These are phyloP conservation scores for Lordiphosa andalusiaca DNA, from an alignment of 2,888 invertebrate genomes.

Conservation along the genomic window DNA sequence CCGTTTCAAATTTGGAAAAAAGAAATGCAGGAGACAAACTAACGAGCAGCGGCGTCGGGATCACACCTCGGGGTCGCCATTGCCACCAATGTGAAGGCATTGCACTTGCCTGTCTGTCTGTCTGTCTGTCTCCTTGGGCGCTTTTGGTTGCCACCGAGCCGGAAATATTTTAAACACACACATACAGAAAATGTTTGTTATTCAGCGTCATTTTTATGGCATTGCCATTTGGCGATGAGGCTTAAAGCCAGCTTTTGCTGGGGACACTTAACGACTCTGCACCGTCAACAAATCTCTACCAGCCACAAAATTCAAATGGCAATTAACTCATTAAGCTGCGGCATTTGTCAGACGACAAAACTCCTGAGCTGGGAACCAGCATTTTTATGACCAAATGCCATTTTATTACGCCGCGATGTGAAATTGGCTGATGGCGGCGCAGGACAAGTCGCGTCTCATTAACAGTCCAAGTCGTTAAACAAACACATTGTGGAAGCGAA, in stretches of 20 bases:
- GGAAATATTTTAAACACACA: conserved; percentile 57
- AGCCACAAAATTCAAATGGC: conserved; percentile 67
- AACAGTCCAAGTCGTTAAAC: conserved; percentile 70
- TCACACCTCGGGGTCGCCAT: conserved; percentile 43
- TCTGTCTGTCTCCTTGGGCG: conserved; percentile 26
- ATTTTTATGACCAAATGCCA: conserved; percentile 61
- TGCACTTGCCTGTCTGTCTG: conserved; percentile 14
- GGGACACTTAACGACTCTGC: conserved; percentile 51
- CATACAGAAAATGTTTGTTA: conserved; percentile 21
- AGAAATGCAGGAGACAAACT: conserved; percentile 38
- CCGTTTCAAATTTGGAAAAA: conserved; percentile 64
- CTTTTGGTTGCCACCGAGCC: conserved; percentile 53
- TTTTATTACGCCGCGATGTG: conserved; percentile 47
- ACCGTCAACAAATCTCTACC: conserved; percentile 59
- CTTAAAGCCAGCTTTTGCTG: conserved; percentile 16
- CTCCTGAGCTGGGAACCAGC: conserved; percentile 18
- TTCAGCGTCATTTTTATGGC: conserved; percentile 18
- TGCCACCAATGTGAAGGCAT: conserved; percentile 31
- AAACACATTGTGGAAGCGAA: conserved; percentile 47
- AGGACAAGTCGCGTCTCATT: conserved; percentile 59
- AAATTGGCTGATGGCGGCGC: conserved; percentile 5
- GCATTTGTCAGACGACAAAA: conserved; percentile 30
- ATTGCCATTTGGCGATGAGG: conserved; percentile 5
- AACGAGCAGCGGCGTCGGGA: conserved; percentile 52
- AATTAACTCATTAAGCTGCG: conserved; percentile 66